Base-by-base conservation (phyloP, 2,113 vertebrate genomes). In the Istiophorus platypterus region DNA sequence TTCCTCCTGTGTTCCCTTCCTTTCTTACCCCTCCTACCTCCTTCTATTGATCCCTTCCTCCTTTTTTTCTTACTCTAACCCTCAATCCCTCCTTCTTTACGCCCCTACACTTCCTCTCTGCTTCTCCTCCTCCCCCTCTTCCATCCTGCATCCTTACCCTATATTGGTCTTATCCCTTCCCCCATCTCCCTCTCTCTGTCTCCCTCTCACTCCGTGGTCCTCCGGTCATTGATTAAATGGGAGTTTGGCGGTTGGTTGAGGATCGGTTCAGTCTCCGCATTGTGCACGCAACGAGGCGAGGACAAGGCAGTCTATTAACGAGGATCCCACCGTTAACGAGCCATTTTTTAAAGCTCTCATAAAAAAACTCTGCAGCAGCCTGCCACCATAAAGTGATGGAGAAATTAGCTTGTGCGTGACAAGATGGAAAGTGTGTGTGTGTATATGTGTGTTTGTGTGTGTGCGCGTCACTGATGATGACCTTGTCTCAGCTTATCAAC, bases 241-340 rank as follows among this genome's bases (percentile, higher is more conserved):
- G n/a, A 7, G 49, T n/a, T 20, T 64, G 76, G 64, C 3, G 42
- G 69, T n/a, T 70, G 82, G 82, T 72, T 66, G 47, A 57, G 37
- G 75, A 73, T 84, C 75, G 27, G 70, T 42, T 69, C 39, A 59
- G 80, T 72, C 51, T 88, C 42, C 76, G 86, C 83, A 73, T 64
- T 66, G 72, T 71, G 85, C 18, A 17, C 76, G 68, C 31, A 42
- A 65, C 6, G 31, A 81, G 66, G 72, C 61, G 71, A 85, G 82
- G 78, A 84, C 51, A 22, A 75, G 72, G 71, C 76, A 85, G 78
- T 86, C 69, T 84, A 86, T 89, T 91, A 89, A 91, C 87, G 4
- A 82, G 68, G 75, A 86, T 75, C 80, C 63, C 7, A 4, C 49
- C 8, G 26, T 85, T 88, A 91, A 89, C 78, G n/a, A 85, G 82